Evolutionary conservation across 2,113 vertebrate species (phyloP).

Genomic region (Coturnix japonica): DNA sequence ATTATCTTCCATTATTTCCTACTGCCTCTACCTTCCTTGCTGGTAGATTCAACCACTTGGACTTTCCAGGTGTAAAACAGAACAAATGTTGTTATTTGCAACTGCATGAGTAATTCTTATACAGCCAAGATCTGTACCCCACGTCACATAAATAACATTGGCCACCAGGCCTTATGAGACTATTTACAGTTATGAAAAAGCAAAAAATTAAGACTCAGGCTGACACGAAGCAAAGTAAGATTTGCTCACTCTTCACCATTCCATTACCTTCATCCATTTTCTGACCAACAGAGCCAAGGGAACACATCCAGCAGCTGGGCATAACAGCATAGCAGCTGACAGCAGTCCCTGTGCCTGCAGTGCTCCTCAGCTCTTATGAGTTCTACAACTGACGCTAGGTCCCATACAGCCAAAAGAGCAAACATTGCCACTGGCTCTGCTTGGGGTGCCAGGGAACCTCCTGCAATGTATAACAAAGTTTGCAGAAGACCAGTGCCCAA

Average conservation of each 20-base stretch:
- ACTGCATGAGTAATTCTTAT: neutral
- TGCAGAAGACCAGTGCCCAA: neutral
- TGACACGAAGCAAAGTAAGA: slow-evolving; percentile 25
- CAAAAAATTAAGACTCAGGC: slow-evolving; percentile 10
- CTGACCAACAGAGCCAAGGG: slow-evolving; percentile 49
- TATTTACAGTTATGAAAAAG: neutral
- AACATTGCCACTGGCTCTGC: neutral
- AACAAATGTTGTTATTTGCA: slow-evolving; percentile 36
- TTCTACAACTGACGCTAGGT: neutral
- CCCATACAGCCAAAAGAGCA: neutral
- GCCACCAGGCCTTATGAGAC: neutral
- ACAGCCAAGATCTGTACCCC: neutral
- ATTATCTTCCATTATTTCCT: slow-evolving; percentile 28
- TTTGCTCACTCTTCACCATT: slow-evolving; percentile 53
- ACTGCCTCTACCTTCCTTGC: neutral
- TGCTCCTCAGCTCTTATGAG: neutral
- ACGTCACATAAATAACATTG: neutral
- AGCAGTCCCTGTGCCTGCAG: neutral
- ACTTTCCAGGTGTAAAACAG: slow-evolving; percentile 5
- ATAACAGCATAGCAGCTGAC: slow-evolving; percentile 1
- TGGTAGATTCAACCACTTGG: neutral
- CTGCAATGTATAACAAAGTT: neutral
- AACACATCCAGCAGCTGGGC: slow-evolving; percentile 25
- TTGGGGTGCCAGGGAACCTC: neutral
- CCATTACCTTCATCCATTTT: slow-evolving; percentile 46